Percentiles rank a stretch among this genome's conserved stretches.
These are phyloP conservation scores for Pachyuromys duprasi DNA, from an alignment of 2,797 vertebrate species.

Conservation along the genomic window DNA sequence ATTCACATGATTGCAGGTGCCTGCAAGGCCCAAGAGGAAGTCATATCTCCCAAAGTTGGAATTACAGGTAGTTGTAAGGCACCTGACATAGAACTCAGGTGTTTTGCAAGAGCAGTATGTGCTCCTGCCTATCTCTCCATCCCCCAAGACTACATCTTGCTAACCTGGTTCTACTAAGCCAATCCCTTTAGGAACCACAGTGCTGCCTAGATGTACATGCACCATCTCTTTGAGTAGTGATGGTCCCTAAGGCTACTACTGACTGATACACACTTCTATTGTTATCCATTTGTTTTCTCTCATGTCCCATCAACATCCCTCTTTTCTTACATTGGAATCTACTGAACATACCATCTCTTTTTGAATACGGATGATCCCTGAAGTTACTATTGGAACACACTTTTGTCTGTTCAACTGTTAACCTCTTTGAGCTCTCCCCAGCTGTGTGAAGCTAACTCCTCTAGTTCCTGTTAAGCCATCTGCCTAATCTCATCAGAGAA, in stretches of 20 bases:
- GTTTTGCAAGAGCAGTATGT: background rate
- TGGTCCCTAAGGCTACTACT: background rate
- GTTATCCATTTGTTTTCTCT: no score
- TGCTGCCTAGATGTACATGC: no score
- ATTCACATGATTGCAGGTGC: background rate
- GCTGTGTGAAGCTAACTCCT: background rate
- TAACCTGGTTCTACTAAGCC: background rate
- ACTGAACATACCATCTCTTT: background rate
- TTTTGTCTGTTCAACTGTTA: background rate
- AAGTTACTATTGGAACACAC: background rate
- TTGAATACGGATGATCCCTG: background rate
- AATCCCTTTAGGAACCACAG: background rate
- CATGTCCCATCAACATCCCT: no score
- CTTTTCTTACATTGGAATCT: no score
- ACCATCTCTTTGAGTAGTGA: background rate
- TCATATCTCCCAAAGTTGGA: background rate
- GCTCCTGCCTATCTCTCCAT: background rate
- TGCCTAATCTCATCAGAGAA: background rate
- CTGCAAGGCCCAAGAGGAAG: background rate
- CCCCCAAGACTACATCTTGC: background rate
- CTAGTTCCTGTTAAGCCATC: background rate
- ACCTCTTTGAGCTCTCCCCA: background rate
- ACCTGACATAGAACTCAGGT: background rate
- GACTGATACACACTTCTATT: background rate
- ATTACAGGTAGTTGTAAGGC: background rate